These are phyloP conservation scores for Gymnopithys bicolor DNA, from an alignment of 2,797 vertebrate species.

Conservation along the genomic window DNA sequence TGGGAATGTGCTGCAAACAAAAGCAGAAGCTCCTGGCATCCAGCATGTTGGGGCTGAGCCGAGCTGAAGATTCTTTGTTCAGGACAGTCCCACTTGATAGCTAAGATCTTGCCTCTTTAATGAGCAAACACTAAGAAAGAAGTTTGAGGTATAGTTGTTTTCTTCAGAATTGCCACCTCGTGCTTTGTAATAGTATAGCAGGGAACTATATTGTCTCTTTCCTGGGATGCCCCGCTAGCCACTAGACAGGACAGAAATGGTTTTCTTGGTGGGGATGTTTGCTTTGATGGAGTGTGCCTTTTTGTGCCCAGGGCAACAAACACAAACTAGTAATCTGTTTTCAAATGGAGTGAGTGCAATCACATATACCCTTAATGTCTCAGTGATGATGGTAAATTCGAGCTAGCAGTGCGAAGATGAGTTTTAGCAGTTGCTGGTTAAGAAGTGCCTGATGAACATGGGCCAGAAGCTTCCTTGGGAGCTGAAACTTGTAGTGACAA, in stretches of 20 bases:
- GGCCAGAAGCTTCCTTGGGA: neutral
- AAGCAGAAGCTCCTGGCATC: neutral
- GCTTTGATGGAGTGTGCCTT: neutral
- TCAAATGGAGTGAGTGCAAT: neutral
- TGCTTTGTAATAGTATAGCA: neutral
- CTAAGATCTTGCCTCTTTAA: neutral
- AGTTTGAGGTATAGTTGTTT: neutral
- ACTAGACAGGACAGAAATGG: neutral
- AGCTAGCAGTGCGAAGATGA: neutral
- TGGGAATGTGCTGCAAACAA: neutral
- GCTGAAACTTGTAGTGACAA: neutral
- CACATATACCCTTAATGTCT: neutral
- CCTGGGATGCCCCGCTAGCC: neutral
- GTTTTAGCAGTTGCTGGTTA: neutral
- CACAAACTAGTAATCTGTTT: neutral
- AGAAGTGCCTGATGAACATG: neutral
- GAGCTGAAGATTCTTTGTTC: neutral
- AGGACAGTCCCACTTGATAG: neutral
- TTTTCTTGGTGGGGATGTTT: neutral
- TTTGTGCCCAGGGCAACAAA: neutral
- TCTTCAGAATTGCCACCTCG: neutral
- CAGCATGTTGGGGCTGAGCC: fast-evolving
- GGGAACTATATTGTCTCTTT: neutral
- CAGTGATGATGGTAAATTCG: neutral
- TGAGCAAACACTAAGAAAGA: neutral